phyloP scores from a whole-genome alignment of 1,140 invertebrate genomes.

The Cyclina sinensis region DNA sequence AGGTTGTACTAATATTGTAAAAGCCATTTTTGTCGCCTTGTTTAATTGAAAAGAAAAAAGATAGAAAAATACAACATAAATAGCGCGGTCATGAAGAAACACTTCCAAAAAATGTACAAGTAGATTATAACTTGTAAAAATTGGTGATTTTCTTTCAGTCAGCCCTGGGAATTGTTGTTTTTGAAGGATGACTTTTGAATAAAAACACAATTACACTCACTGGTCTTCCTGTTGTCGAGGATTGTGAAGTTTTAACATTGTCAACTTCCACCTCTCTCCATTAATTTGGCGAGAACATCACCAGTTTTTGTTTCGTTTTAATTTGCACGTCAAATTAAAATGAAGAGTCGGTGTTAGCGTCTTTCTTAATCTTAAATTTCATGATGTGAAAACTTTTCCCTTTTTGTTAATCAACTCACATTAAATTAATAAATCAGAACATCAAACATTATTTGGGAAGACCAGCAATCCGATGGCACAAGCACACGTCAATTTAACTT shows the following conservation, averaged over 20 bases:
- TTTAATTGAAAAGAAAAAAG: too few relatives aligned
- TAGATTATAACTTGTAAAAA: slow-evolving; percentile 4
- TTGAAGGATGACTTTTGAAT: not conserved
- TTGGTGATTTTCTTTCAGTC: slow-evolving; percentile 8
- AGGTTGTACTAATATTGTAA: too few relatives aligned
- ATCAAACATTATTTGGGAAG: too few relatives aligned
- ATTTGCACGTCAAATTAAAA: slow-evolving; percentile 11
- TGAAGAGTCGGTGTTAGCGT: not conserved
- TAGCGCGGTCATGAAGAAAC: not conserved
- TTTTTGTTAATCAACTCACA: too few relatives aligned
- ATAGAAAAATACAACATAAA: not conserved
- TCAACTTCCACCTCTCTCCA: slow-evolving; percentile 43
- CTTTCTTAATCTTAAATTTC: not conserved
- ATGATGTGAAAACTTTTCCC: too few relatives aligned
- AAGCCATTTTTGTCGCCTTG: too few relatives aligned
- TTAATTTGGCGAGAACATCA: slow-evolving; percentile 25
- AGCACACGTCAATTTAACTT: too few relatives aligned
- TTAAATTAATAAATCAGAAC: too few relatives aligned
- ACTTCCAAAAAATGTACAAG: not conserved
- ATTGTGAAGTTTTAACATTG: slow-evolving; percentile 29
- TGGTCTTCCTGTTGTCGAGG: slow-evolving; percentile 28
- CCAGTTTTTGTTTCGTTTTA: slow-evolving; percentile 27
- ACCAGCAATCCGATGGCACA: too few relatives aligned
- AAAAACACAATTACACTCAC: slow-evolving; percentile 1
- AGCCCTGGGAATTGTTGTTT: slow-evolving; percentile 10